phyloP scores from a whole-genome alignment of 2,113 vertebrate species.

The Prolemur simus region DNA sequence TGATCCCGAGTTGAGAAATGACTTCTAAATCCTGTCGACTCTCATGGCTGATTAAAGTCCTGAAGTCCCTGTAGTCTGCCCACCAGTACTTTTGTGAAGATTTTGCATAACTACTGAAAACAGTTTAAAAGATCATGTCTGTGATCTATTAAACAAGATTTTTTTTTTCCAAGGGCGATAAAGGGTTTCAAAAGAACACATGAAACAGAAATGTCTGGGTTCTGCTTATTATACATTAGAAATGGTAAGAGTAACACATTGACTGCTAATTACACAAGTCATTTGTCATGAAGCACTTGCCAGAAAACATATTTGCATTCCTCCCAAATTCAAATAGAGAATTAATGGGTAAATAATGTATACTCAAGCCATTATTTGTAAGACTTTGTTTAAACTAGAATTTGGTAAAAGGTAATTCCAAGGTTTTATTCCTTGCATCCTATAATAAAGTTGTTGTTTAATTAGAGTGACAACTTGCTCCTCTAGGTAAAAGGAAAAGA shows the following conservation, averaged over 20 bases:
- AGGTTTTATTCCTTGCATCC: conserved; percentile 48
- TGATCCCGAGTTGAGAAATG: conserved; percentile 82
- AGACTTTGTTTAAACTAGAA: conserved; percentile 73
- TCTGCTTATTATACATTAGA: conserved; percentile 80
- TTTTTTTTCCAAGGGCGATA: conserved; percentile 80
- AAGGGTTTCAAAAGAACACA: conserved; percentile 84
- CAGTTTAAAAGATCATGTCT: conserved; percentile 86
- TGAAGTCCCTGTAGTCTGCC: conserved; percentile 81
- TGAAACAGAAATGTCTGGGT: conserved; percentile 81
- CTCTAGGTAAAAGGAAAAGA: conserved; percentile 36
- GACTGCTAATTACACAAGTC: conserved; percentile 83
- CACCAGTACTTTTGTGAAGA: conserved; percentile 82
- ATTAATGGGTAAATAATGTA: conserved; percentile 81
- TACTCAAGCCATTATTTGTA: conserved; percentile 79
- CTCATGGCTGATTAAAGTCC: conserved; percentile 85
- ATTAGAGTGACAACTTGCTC: conserved; percentile 10
- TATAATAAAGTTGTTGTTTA: conserved; percentile 45
- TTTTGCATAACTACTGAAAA: conserved; percentile 86
- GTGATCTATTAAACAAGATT: conserved; percentile 84
- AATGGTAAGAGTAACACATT: conserved; percentile 80
- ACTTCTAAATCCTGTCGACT: conserved; percentile 84
- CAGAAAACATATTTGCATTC: conserved; percentile 82
- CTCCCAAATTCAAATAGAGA: conserved; percentile 81
- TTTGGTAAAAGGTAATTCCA: conserved; percentile 68
- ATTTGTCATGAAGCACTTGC: conserved; percentile 81